Base-by-base conservation (phyloP, 2,797 vertebrate species). In the Alfaro cultratus region DNA sequence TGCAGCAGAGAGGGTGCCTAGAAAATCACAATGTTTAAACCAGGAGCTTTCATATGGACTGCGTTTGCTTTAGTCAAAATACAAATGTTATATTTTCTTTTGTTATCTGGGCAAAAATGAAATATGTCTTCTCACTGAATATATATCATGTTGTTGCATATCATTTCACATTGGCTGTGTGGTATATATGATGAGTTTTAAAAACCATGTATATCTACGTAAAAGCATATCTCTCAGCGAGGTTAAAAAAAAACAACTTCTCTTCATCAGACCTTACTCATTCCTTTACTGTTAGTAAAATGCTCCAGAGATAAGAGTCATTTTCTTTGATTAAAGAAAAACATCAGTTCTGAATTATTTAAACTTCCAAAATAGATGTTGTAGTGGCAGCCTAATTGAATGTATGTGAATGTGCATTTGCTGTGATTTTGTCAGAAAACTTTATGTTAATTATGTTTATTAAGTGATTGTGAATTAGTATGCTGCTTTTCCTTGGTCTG, bases 21-120 rank as follows among this genome's bases (percentile, higher is more conserved):
- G 51, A 47, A 83, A 84, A 85, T 81, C 51, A 80, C 78, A 77
- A 43, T 70, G 74, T 79, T 80, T 55, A 45, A 83, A 76, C 1
- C 31, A 36, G 23, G 64, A 80, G 21, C 73, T 80, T 70, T 46
- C 34, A 80, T 21, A 26, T 31, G 21, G 51, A 29, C 29, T 46
- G 46, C 78, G 75, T 75, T 75, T 53, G 80, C 76, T 80, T 62
- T 3, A 10, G 39, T 36, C 10, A 80, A 53, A 77, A 23, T 34
- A 78, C 75, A 15, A 68, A 21, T 2, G 57, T 57, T 47, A 80
- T 75, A 43, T 34, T 39, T 55, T 41, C 43, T 78, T 51, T 49
- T 72, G 6, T 77, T 60, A 75, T 82, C 18, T 75, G n/a, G 34
- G 43, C 34, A 75, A 73, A 83, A 81, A 47, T 13, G 0, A 36